phyloP scores from a whole-genome alignment of 2,113 vertebrate species.

The Neolamprologus fasciatus region DNA sequence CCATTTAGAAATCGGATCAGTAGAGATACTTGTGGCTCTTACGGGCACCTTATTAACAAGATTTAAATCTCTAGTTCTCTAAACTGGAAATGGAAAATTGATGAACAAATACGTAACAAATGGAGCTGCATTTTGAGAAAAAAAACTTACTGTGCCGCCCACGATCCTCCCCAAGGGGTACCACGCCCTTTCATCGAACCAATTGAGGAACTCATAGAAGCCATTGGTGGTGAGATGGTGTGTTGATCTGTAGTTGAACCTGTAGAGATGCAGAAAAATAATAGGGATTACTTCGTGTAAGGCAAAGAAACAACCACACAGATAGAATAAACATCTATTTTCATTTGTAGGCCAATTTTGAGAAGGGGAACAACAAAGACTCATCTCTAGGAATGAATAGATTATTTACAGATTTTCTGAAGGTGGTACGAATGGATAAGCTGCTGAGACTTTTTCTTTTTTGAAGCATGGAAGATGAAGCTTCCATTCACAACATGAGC shows the following conservation, averaged over 20 bases:
- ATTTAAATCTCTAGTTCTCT: neutral
- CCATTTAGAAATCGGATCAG: neutral
- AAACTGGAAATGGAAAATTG: neutral
- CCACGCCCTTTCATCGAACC: conserved; percentile 99
- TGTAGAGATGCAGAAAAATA: conserved; percentile 39
- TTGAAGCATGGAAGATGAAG: neutral
- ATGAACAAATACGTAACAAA: neutral
- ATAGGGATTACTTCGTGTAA: neutral
- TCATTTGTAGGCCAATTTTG: neutral
- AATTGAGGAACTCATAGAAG: conserved; percentile 99
- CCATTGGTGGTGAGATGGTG: conserved; percentile 98
- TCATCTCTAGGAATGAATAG: neutral
- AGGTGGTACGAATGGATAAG: neutral
- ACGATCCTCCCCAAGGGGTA: conserved; percentile 98
- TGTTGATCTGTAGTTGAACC: conserved; percentile 99
- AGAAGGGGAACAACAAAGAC: neutral
- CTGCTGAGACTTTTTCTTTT: neutral
- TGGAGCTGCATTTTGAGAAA: neutral
- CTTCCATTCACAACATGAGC: neutral
- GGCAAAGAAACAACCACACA: neutral
- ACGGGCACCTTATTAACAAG: neutral
- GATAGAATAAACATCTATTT: neutral
- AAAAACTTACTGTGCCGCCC: conserved; percentile 91
- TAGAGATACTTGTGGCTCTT: neutral
- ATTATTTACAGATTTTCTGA: conserved; percentile 7